phyloP scores from a whole-genome alignment of 2,113 vertebrate species.

The Strix uralensis region DNA sequence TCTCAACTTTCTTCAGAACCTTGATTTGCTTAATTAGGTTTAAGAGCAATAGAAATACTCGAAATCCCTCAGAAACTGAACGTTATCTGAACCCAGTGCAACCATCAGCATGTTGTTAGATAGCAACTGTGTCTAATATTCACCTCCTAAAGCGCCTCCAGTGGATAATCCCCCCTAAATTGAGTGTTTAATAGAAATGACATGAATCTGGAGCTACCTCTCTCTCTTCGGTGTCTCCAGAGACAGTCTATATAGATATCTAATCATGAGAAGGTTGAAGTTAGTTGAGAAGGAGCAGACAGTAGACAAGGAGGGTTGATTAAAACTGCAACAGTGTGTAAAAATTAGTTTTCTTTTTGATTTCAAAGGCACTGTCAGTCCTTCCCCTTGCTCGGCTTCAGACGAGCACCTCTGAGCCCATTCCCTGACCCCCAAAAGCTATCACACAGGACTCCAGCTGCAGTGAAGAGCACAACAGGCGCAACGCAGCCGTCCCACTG shows the following conservation, averaged over 20 bases:
- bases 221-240: background rate
- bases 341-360: background rate
- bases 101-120: slow-evolving; percentile 9
- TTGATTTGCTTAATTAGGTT: background rate
- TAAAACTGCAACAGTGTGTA: background rate
- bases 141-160: background rate
- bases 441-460: background rate
- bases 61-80: slow-evolving; percentile 34
- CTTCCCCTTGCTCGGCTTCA: background rate
- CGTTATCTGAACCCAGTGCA: background rate
- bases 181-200: background rate
- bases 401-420: background rate
- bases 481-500: background rate
- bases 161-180: slow-evolving; percentile 2
- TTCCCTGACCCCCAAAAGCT: background rate
- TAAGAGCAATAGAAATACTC: background rate
- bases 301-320: slow-evolving; percentile 1
- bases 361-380: background rate
- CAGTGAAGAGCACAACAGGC: background rate
- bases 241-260: slow-evolving; percentile 17
- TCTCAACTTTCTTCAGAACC: background rate
- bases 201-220: background rate
- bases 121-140: background rate
- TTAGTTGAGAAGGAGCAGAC: slow-evolving; percentile 1
- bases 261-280: background rate